Evolutionary conservation across 2,797 vertebrate species (phyloP).

Genomic region (Notoglanidium macrostoma): DNA sequence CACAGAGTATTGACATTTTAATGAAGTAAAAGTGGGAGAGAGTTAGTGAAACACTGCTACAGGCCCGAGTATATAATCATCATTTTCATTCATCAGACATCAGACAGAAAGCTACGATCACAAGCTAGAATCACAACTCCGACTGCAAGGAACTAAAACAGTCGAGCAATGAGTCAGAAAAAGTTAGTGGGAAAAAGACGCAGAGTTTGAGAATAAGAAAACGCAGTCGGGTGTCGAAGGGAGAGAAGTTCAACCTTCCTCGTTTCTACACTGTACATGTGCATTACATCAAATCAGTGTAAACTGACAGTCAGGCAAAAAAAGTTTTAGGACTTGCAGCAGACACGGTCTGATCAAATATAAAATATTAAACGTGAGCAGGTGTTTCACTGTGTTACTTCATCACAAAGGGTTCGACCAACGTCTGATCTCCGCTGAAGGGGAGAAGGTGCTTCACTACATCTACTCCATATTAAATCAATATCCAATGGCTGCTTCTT

Average conservation of each 20-base stretch:
- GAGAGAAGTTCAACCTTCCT: neutral
- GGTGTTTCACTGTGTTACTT: neutral
- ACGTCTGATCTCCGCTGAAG: too few species aligned
- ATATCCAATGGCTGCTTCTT: too few species aligned
- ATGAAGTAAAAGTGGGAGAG: neutral
- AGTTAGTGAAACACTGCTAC: neutral
- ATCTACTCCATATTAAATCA: too few species aligned
- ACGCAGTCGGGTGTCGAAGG: too few species aligned
- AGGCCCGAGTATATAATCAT: slow-evolving; percentile 13
- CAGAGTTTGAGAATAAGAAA: neutral
- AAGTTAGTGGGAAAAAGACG: neutral
- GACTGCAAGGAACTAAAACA: neutral
- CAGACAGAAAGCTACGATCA: neutral
- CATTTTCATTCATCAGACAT: neutral
- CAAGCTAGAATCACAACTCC: too few species aligned
- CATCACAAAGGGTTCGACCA: too few species aligned
- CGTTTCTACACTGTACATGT: neutral
- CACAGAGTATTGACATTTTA: neutral
- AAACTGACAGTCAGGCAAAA: too few species aligned
- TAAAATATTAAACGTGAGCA: neutral
- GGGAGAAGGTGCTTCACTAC: too few species aligned
- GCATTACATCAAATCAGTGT: too few species aligned
- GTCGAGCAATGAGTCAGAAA: neutral
- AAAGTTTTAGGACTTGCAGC: neutral
- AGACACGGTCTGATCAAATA: too few species aligned